phyloP scores from a whole-genome alignment of 2,888 invertebrate species.

The Scelioninae gen. 2 region DNA sequence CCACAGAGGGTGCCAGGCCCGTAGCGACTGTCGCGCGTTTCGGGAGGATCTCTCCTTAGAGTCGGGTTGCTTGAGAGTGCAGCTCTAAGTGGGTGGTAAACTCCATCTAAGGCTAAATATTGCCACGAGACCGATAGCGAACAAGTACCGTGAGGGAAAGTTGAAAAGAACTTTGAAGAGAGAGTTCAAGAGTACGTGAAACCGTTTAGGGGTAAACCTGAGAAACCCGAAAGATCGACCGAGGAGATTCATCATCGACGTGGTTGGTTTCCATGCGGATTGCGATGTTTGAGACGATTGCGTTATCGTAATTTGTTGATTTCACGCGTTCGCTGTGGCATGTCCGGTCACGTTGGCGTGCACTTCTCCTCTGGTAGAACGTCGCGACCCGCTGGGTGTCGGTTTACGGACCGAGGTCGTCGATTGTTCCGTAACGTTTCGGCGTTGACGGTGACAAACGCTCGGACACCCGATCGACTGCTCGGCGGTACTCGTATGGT shows the following conservation, averaged over 20 bases:
- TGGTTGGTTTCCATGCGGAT: conserved; percentile 46
- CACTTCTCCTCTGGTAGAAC: conserved; percentile 76
- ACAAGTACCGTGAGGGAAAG: conserved; percentile 83
- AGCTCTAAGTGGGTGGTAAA: conserved; percentile 79
- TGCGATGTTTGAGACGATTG: conserved; percentile 63
- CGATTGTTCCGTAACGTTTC: conserved; percentile 64
- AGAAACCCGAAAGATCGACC: conserved; percentile 76
- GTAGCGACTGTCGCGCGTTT: conserved; percentile 76
- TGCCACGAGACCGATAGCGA: conserved; percentile 80
- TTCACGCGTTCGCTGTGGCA: conserved; percentile 55
- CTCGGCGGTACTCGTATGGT: conserved; percentile 68
- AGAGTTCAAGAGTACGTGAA: conserved; percentile 74
- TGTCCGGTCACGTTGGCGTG: conserved; percentile 68
- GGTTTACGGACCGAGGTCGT: conserved; percentile 73
- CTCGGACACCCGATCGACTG: conserved; percentile 69
- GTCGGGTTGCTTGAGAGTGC: conserved; percentile 79
- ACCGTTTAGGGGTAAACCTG: conserved; percentile 78
- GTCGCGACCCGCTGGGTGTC: conserved; percentile 78
- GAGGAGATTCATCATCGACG: conserved; percentile 68
- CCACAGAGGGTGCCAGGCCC: conserved; percentile 78
- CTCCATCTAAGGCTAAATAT: conserved; percentile 78
- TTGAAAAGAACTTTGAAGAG: conserved; percentile 83
- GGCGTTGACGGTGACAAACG: conserved; percentile 64
- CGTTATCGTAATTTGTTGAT: conserved; percentile 57
- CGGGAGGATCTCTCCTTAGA: conserved; percentile 77